phyloP scores from a whole-genome alignment of 2,113 vertebrate species.

The Loxodonta africana region DNA sequence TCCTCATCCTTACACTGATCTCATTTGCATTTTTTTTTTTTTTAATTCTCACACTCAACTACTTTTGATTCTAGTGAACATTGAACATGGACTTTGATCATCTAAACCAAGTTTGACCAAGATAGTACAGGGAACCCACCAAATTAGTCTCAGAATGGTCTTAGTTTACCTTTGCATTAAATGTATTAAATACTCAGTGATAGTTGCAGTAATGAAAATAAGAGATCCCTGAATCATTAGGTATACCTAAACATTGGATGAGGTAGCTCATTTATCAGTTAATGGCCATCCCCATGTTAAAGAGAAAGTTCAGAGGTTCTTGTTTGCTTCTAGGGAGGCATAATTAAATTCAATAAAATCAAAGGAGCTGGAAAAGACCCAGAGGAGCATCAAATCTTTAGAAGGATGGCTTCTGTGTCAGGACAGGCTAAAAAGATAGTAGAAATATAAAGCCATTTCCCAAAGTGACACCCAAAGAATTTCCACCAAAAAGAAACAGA shows the following conservation, averaged over 20 bases:
- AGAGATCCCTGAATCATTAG: background rate
- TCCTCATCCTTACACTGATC: background rate
- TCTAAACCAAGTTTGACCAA: background rate
- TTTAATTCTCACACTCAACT: background rate
- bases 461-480: background rate
- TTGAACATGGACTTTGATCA: background rate
- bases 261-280: background rate
- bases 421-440: background rate
- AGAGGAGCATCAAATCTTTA: background rate
- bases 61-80: constrained; percentile 10
- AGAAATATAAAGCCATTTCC: constrained; percentile 25
- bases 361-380: background rate
- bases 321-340: constrained; percentile 39
- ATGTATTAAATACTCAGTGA: background rate
- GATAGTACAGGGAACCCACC: background rate
- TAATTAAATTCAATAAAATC: constrained; percentile 1
- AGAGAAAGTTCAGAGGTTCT: constrained; percentile 6
- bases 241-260: background rate
- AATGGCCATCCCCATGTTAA: background rate
- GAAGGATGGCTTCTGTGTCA: background rate
- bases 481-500: background rate
- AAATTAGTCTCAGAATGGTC: background rate
- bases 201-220: background rate
- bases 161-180: constrained; percentile 41
- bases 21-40: background rate